Evolutionary conservation across 1,140 invertebrate genomes (phyloP).

Genomic region (Zaprionus capensis): DNA sequence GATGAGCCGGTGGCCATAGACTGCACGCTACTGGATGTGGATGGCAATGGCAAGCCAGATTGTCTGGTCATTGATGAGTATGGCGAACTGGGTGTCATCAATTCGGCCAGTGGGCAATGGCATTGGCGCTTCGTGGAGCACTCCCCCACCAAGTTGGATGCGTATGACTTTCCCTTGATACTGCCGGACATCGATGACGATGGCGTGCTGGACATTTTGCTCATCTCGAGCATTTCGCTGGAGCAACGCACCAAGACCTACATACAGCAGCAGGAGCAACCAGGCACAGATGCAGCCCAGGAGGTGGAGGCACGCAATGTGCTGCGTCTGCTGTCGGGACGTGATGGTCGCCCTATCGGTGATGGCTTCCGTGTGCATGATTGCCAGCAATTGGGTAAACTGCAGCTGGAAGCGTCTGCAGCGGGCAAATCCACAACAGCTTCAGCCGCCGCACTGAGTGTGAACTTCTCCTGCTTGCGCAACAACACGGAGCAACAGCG

Average conservation of each 20-base stretch:
- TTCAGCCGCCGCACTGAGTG: slow-evolving; percentile 17
- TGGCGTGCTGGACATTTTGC: slow-evolving; percentile 88
- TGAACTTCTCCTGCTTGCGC: slow-evolving; percentile 85
- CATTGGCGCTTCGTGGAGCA: slow-evolving; percentile 87
- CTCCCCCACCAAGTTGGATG: slow-evolving; percentile 84
- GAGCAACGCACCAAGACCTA: slow-evolving; percentile 68
- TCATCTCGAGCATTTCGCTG: slow-evolving; percentile 84
- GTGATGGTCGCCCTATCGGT: slow-evolving; percentile 84
- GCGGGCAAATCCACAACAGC: slow-evolving; percentile 60
- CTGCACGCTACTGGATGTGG: slow-evolving; percentile 89
- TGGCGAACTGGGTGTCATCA: slow-evolving; percentile 88
- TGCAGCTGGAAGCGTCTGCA: slow-evolving; percentile 73
- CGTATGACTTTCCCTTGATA: slow-evolving; percentile 88
- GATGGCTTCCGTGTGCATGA: slow-evolving; percentile 85
- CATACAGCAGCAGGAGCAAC: slow-evolving; percentile 52
- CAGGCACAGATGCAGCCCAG: background rate
- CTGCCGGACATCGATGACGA: slow-evolving; percentile 90
- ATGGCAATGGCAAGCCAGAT: slow-evolving; percentile 88
- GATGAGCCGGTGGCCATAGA: slow-evolving; percentile 88
- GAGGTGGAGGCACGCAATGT: slow-evolving; percentile 85
- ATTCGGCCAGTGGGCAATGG: slow-evolving; percentile 87
- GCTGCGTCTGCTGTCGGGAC: slow-evolving; percentile 88
- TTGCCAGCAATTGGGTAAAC: slow-evolving; percentile 84
- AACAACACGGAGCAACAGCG: slow-evolving; percentile 77
- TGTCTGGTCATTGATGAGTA: slow-evolving; percentile 89